Conservation (phyloP, 2,888 invertebrate genomes). For the Leucophora obtusa region DNA sequence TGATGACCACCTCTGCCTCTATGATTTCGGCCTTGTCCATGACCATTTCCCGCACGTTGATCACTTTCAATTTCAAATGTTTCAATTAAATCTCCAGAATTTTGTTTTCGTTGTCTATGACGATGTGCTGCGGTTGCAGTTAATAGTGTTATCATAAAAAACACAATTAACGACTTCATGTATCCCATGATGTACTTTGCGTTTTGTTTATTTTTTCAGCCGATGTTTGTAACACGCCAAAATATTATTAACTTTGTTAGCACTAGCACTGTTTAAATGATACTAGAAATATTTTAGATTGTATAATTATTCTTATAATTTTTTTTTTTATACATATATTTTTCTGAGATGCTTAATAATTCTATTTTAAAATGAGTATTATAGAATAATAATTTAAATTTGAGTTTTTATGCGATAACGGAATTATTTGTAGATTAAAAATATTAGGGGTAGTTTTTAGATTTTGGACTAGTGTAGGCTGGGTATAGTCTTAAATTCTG, state of each 20-base stretch:
- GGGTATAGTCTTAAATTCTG: too few species aligned
- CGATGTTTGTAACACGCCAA: background rate
- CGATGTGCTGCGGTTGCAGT: background rate
- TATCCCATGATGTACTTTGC: background rate
- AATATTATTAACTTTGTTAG: constrained; percentile 35
- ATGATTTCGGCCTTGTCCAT: constrained; percentile 24
- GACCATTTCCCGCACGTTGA: background rate
- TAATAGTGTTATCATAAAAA: constrained; percentile 10
- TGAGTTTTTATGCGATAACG: constrained; percentile 47
- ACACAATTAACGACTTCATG: constrained; percentile 15
- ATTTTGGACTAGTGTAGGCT: background rate
- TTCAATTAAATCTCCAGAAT: constrained; percentile 12
- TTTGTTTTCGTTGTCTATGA: constrained; percentile 21
- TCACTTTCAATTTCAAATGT: constrained; percentile 13
- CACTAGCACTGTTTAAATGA: constrained; percentile 47
- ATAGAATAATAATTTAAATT: constrained; percentile 39
- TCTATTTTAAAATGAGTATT: constrained; percentile 39
- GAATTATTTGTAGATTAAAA: constrained; percentile 35
- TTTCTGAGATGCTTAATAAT: constrained; percentile 37
- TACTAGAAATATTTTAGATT: constrained; percentile 38
- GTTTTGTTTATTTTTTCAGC: background rate
- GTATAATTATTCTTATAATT: constrained; percentile 52
- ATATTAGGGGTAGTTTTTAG: constrained; percentile 30
- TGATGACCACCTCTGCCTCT: constrained; percentile 18
- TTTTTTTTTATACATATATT: constrained; percentile 40